Percentiles rank a stretch among this genome's conserved stretches.
phyloP scores from a whole-genome alignment of 1,140 invertebrate genomes.

The Drosophila grimshawi region DNA sequence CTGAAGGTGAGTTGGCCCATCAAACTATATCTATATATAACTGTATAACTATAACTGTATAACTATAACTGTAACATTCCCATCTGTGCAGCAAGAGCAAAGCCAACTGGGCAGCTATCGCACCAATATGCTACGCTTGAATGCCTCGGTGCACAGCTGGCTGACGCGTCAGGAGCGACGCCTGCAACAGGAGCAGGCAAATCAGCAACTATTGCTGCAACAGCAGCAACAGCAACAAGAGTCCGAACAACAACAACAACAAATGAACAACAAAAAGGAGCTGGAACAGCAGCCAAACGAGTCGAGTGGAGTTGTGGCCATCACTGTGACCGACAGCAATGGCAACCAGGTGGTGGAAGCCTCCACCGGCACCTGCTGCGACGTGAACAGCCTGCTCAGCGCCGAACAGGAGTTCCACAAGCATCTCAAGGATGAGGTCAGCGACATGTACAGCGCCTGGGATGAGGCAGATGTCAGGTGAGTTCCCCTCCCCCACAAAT shows the following conservation, averaged over 20 bases:
- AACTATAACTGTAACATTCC: not conserved
- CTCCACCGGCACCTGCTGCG: slow-evolving; percentile 84
- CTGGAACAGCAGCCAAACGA: slow-evolving; percentile 9
- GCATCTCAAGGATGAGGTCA: slow-evolving; percentile 89
- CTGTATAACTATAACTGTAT: not conserved
- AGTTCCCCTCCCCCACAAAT: slow-evolving; percentile 55
- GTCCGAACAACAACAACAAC: slow-evolving; percentile 63
- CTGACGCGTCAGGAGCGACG: slow-evolving; percentile 86
- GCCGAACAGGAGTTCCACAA: slow-evolving; percentile 85
- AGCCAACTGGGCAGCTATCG: slow-evolving; percentile 89
- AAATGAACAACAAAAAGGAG: slow-evolving; percentile 20
- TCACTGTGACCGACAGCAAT: slow-evolving; percentile 73
- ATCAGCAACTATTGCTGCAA: slow-evolving; percentile 38
- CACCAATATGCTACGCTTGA: slow-evolving; percentile 89
- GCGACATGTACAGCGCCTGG: slow-evolving; percentile 91
- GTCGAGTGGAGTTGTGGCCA: slow-evolving; percentile 42
- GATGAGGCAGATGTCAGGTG: slow-evolving; percentile 91
- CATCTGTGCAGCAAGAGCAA: slow-evolving; percentile 87
- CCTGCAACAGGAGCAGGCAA: slow-evolving; percentile 72
- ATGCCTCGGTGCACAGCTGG: slow-evolving; percentile 90
- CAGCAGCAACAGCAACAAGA: slow-evolving; percentile 37
- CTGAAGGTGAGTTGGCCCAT: slow-evolving; percentile 62
- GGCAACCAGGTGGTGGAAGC: slow-evolving; percentile 74
- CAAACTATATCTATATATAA: not conserved
- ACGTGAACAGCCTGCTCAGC: slow-evolving; percentile 69